phyloP scores from a whole-genome alignment of 1,140 invertebrate species.

The Protaetia brevitarsis region DNA sequence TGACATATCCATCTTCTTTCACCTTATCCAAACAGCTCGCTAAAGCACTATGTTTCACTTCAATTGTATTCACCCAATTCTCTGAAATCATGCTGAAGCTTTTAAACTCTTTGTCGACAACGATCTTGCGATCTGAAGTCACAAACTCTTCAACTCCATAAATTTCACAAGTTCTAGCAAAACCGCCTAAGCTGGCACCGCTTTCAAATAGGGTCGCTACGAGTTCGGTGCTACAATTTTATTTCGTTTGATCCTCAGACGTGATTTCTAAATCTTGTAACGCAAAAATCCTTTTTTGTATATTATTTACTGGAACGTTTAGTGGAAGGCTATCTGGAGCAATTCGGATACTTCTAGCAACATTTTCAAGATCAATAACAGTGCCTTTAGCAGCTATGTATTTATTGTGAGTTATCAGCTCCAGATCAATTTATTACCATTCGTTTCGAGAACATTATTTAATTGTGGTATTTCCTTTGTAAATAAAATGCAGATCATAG shows the following conservation, averaged over 20 bases:
- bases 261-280: constrained; percentile 29
- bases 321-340: not conserved
- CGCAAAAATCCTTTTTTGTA: constrained; percentile 45
- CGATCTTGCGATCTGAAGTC: constrained; percentile 64
- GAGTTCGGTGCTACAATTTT: constrained; percentile 52
- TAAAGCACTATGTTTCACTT: constrained; percentile 67
- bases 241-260: constrained; percentile 36
- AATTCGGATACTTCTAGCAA: not conserved
- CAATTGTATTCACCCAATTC: constrained; percentile 78
- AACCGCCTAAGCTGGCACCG: constrained; percentile 84
- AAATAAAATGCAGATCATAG: constrained; percentile 54
- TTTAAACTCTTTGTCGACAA: constrained; percentile 78
- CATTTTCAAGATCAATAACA: not conserved
- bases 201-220: constrained; percentile 85
- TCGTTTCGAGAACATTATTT: constrained; percentile 55
- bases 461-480: constrained; percentile 57
- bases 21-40: constrained; percentile 67
- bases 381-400: not conserved
- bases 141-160: constrained; percentile 77
- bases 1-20: constrained; percentile 69
- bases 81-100: constrained; percentile 84
- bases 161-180: constrained; percentile 89
- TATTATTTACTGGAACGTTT: constrained; percentile 28
- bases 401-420: not conserved
- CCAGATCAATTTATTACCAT: constrained; percentile 45